These are phyloP conservation scores for Exocentrus adspersus DNA, from an alignment of 2,888 invertebrate genomes.

Conservation along the genomic window DNA sequence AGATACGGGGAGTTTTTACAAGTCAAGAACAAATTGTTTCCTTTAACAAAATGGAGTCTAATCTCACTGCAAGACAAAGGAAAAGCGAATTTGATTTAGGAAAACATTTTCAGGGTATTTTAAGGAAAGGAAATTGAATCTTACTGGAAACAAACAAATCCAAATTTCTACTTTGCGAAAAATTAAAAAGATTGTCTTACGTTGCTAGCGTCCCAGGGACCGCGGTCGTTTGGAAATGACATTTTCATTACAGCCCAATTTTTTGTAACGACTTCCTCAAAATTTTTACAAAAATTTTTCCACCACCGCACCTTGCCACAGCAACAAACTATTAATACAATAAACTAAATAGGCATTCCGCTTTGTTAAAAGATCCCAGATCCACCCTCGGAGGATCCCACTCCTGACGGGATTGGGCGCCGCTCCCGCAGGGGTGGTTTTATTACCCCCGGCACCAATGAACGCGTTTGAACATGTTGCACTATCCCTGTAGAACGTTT, in stretches of 20 bases:
- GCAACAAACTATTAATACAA: not conserved
- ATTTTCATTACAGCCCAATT: constrained; percentile 58
- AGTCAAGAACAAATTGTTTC: too few relatives aligned
- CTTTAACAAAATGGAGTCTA: too few relatives aligned
- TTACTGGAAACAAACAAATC: too few relatives aligned
- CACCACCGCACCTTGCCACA: not conserved
- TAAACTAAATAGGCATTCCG: too few relatives aligned
- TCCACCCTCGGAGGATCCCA: not conserved
- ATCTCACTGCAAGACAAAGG: too few relatives aligned
- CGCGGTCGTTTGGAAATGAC: constrained; percentile 61
- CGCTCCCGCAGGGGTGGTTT: constrained; percentile 32
- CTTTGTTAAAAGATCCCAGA: too few relatives aligned
- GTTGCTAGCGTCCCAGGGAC: constrained; percentile 60
- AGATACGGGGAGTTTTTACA: too few relatives aligned
- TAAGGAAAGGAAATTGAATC: too few relatives aligned
- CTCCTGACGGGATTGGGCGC: constrained; percentile 26
- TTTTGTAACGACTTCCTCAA: too few relatives aligned
- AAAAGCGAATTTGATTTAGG: too few relatives aligned
- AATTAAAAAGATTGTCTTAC: constrained; percentile 56
- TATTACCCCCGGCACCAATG: constrained; percentile 33
- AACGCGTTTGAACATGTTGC: constrained; percentile 34
- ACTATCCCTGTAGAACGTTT: not conserved
- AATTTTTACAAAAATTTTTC: constrained; percentile 14
- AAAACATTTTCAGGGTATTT: too few relatives aligned
- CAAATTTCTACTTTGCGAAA: too few relatives aligned